phyloP scores from a whole-genome alignment of 2,888 invertebrate genomes.

The Reticulitermes lucifugus region DNA sequence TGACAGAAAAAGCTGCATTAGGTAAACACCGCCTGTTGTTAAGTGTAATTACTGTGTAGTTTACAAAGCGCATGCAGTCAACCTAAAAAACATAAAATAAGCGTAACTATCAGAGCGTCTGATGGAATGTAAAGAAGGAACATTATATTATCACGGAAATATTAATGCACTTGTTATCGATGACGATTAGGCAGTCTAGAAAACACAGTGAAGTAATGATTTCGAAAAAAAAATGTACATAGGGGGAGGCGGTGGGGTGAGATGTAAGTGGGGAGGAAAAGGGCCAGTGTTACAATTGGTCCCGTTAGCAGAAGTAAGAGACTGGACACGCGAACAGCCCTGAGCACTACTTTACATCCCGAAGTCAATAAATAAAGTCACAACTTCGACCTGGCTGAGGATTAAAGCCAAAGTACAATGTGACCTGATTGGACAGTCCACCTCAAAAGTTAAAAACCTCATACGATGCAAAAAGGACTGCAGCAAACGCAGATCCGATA shows the following conservation, averaged over 20 bases:
- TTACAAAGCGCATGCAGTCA: no score
- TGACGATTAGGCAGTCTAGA: conserved; percentile 18
- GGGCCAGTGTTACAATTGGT: conserved; percentile 6
- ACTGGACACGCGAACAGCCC: not conserved
- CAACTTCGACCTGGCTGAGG: conserved; percentile 16
- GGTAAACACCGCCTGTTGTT: no score
- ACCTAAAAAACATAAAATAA: no score
- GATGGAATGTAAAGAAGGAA: no score
- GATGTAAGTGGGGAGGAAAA: not conserved
- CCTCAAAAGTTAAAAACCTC: not conserved
- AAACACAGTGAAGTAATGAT: not conserved
- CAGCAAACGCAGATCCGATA: no score
- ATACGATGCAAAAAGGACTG: no score
- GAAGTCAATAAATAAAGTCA: conserved; percentile 41
- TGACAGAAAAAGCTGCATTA: no score
- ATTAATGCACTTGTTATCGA: not conserved
- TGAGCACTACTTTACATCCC: not conserved
- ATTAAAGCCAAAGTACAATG: conserved; percentile 2
- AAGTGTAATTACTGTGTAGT: no score
- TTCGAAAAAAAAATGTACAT: conserved; percentile 20
- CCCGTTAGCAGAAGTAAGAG: conserved; percentile 33
- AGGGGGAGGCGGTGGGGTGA: not conserved
- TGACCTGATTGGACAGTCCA: not conserved
- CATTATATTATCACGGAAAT: no score
- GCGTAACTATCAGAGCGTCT: no score